Evolutionary conservation across 1,140 invertebrate genomes (phyloP).

Genomic region (Drosophila orena): DNA sequence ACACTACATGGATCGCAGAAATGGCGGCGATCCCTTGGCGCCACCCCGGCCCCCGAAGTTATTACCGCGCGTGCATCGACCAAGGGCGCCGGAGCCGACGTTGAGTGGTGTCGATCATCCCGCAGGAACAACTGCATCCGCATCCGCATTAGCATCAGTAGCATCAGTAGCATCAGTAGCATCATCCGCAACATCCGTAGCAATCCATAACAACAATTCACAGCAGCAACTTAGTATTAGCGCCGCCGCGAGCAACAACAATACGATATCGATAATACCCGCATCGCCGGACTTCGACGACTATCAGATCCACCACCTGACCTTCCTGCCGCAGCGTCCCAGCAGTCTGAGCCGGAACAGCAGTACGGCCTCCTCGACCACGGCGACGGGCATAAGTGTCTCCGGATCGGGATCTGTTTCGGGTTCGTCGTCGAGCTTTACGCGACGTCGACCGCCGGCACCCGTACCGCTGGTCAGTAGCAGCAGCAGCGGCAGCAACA

Average conservation of each 20-base stretch:
- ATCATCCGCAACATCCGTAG: conserved; percentile 23
- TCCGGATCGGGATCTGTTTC: conserved; percentile 24
- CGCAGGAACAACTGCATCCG: conserved; percentile 41
- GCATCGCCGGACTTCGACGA: conserved; percentile 71
- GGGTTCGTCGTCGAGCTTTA: conserved; percentile 54
- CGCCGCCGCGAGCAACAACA: conserved; percentile 36
- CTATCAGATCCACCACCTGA: conserved; percentile 80
- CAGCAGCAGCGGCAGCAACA: conserved; percentile 71
- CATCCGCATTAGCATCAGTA: conserved; percentile 31
- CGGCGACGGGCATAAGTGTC: conserved; percentile 58
- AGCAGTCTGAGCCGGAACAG: conserved; percentile 78
- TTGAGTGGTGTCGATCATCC: conserved; percentile 65
- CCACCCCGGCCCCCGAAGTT: conserved; percentile 88
- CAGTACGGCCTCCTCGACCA: conserved; percentile 76
- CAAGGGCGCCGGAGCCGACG: conserved; percentile 85
- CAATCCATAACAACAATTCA: conserved; percentile 42
- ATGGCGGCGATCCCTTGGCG: conserved; percentile 88
- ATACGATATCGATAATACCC: conserved; percentile 73
- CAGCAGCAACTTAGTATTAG: conserved; percentile 59
- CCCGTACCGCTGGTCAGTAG: conserved; percentile 51
- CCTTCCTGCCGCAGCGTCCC: conserved; percentile 78
- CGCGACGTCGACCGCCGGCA: conserved; percentile 75
- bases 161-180: conserved; percentile 21
- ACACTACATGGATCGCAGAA: conserved; percentile 86
- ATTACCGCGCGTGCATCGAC: conserved; percentile 88